Evolutionary conservation across 2,113 vertebrate genomes (phyloP), one percentile per base, ranked within the genome.

Genomic region (Girardinichthys multiradiatus): DNA sequence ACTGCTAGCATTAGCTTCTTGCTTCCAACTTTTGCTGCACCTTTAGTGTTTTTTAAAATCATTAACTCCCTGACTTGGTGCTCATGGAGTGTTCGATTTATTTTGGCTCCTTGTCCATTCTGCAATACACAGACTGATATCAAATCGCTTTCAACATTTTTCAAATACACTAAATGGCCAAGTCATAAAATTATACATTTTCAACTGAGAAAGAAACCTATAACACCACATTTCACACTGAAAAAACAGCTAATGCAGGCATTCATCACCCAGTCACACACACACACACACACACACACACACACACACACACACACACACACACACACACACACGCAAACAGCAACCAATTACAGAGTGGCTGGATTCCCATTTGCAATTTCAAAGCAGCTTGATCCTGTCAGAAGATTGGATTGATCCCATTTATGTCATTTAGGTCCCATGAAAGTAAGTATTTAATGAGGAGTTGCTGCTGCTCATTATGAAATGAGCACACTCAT

Each of bases 341-440:
- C 11, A 70, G 54, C 61, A 85, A 70, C 72, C 76, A 87, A 90
- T 88, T 87, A 89, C 72, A 76, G 68, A 39, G 64, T 62, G 59
- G 51, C 77, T 87, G 70, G 72, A 88, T 79, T 91, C 84, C 87
- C 80, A 81, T 91, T 90, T 88, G 86, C 87, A 89, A 88, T 90
- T 91, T 89, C 72, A 31, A 75, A 81, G 83, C 79, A 86, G 83
- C 81, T 84, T 89, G 86, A 92, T 87, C 82, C 83, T 68, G 82
- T 87, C 83, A 82, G 79, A 88, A 90, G 90, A 93, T 88, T 90
- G 87, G 77, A 85, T 82, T 83, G 84, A 89, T 90, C 85, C 78
- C 84, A 88, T 91, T 90, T 88, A 87, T 84, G 82, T 76, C 79
- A 68, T 86, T 83, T 81, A 76, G 76, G 82, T 90, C 89, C 87